These are phyloP conservation scores for Pteromalus puparum DNA, from an alignment of 1,140 invertebrate species.

Conservation along the genomic window DNA sequence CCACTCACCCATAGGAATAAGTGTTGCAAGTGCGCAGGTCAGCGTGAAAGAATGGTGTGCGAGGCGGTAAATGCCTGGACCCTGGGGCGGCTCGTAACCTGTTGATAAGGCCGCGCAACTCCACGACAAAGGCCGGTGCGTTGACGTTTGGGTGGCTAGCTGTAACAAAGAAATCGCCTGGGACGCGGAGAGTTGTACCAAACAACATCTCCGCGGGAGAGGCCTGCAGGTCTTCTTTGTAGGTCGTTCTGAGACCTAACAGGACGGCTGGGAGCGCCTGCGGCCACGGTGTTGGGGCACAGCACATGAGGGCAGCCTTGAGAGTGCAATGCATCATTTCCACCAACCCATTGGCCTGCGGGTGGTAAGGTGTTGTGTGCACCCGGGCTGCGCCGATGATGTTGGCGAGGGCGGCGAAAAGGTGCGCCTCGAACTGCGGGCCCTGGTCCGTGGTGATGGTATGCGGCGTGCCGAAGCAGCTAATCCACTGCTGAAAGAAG, in stretches of 20 bases:
- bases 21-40: background rate
- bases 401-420: conserved; percentile 28
- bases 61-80: background rate
- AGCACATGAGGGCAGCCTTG: conserved; percentile 61
- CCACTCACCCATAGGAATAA: too few species aligned
- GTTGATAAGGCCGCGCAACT: background rate
- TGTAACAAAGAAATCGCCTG: conserved; percentile 53
- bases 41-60: background rate
- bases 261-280: conserved; percentile 63
- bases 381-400: background rate
- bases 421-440: background rate
- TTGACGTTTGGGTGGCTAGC: background rate
- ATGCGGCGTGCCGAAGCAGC: conserved; percentile 59
- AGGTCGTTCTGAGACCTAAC: conserved; percentile 61
- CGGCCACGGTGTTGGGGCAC: conserved; percentile 55
- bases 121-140: conserved; percentile 54
- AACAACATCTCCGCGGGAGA: conserved; percentile 61
- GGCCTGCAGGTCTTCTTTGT: conserved; percentile 49
- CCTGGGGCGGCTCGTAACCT: background rate
- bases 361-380: conserved; percentile 57
- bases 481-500: conserved; percentile 59
- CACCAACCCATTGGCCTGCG: conserved; percentile 62
- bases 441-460: conserved; percentile 45
- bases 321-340: conserved; percentile 62
- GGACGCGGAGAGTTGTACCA: too few species aligned